phyloP scores from a whole-genome alignment of 2,888 invertebrate species.

The Melieria omissa region DNA sequence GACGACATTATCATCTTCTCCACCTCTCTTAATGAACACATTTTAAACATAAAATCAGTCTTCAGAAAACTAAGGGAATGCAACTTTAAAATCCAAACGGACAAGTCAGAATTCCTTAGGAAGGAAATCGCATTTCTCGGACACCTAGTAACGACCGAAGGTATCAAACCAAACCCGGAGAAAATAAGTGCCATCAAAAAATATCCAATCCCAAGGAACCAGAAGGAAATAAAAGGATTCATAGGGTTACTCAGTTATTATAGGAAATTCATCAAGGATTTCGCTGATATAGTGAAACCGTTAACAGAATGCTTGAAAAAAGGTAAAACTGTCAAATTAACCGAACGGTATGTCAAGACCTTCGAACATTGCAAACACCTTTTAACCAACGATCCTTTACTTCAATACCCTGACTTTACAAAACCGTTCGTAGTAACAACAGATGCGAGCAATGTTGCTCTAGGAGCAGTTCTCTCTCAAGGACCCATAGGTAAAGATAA shows the following conservation, averaged over 20 bases:
- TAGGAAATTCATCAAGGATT: conserved; percentile 27
- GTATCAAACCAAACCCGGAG: conserved; percentile 22
- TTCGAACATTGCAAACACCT: background rate
- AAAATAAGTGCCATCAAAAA: conserved; percentile 30
- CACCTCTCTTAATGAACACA: conserved; percentile 9
- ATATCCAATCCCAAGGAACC: conserved; percentile 17
- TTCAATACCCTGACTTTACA: conserved; percentile 1
- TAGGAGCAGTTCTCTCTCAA: conserved; percentile 53
- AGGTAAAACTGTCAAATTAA: conserved; percentile 24
- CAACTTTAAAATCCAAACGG: background rate
- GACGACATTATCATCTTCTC: conserved; percentile 15
- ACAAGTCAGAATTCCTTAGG: conserved; percentile 1
- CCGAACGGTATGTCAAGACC: conserved; percentile 25
- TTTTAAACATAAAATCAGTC: conserved; percentile 42
- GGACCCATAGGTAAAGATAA: conserved; percentile 47
- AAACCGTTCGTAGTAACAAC: background rate
- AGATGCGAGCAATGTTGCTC: conserved; percentile 32
- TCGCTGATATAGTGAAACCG: conserved; percentile 27
- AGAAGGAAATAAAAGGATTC: conserved; percentile 34
- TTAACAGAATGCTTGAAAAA: conserved; percentile 41
- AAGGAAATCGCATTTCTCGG: conserved; percentile 4
- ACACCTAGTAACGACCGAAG: conserved; percentile 25
- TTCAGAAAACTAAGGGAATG: conserved; percentile 45
- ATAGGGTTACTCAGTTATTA: conserved; percentile 29
- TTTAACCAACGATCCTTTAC: background rate